These are phyloP conservation scores for Procapra przewalskii DNA, from an alignment of 2,113 vertebrate genomes.

Conservation along the genomic window DNA sequence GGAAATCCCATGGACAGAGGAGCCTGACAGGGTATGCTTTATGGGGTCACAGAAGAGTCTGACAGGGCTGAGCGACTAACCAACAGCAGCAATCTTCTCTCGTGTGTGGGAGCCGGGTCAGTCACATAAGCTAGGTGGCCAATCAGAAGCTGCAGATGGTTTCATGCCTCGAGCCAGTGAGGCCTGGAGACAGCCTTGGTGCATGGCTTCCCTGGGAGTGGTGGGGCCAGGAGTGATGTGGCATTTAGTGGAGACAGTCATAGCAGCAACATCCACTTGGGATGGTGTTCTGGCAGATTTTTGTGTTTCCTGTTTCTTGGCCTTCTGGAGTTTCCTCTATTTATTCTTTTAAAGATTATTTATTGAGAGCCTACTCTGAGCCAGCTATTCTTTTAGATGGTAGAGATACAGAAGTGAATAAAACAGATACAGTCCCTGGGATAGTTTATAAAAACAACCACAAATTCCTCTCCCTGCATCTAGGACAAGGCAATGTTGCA, in stretches of 20 bases:
- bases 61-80: neutral
- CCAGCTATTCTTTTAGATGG: neutral
- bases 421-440: neutral
- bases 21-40: neutral
- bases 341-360: neutral
- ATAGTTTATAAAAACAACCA: neutral
- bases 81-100: neutral
- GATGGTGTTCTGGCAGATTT: neutral
- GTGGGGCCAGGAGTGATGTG: rapidly evolving
- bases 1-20: neutral
- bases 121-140: neutral
- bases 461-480: neutral
- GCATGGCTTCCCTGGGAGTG: rapidly evolving
- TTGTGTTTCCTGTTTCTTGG: neutral
- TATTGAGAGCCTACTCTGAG: neutral
- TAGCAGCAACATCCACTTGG: no score
- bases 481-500: neutral
- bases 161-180: neutral
- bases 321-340: neutral
- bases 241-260: neutral
- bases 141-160: neutral
- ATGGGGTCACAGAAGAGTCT: neutral
- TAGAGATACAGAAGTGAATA: neutral
- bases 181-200: neutral
- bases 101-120: neutral